A percentile compares a stretch with the other conserved stretches of the same genome.
phyloP scores from a whole-genome alignment of 2,888 invertebrate species.

The Eupelmus urozonus region DNA sequence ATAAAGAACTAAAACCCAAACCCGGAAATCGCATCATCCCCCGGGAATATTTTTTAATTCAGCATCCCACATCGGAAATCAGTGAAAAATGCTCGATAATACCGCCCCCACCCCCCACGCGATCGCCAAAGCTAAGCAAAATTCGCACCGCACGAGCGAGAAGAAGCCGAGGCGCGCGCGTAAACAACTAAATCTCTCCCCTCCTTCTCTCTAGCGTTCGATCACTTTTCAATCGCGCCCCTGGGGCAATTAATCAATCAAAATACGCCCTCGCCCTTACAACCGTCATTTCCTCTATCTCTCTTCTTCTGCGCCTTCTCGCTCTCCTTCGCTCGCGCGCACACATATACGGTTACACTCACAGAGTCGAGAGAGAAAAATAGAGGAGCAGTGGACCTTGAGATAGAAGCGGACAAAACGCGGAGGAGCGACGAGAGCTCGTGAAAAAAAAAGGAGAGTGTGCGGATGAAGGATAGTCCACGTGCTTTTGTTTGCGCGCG shows the following conservation, averaged over 20 bases:
- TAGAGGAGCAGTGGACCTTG: background rate
- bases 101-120: background rate
- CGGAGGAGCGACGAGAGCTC: background rate
- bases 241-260: slow-evolving; percentile 54
- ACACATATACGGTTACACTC: background rate
- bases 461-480: too few species aligned
- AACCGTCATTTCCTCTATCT: background rate
- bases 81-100: background rate
- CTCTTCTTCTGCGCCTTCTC: background rate
- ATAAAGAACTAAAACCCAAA: too few species aligned
- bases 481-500: too few species aligned
- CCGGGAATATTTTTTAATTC: background rate
- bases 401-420: background rate
- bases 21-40: too few species aligned
- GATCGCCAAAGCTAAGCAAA: background rate
- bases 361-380: slow-evolving; percentile 4
- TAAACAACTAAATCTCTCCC: slow-evolving; percentile 38
- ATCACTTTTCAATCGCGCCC: slow-evolving; percentile 48
- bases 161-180: background rate
- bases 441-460: background rate
- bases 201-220: background rate
- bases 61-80: background rate
- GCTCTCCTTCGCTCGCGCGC: background rate
- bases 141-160: background rate
- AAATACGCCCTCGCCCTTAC: slow-evolving; percentile 29